Evolutionary conservation across 2,113 vertebrate genomes (phyloP).

Genomic region (Aspidoscelis tigris): DNA sequence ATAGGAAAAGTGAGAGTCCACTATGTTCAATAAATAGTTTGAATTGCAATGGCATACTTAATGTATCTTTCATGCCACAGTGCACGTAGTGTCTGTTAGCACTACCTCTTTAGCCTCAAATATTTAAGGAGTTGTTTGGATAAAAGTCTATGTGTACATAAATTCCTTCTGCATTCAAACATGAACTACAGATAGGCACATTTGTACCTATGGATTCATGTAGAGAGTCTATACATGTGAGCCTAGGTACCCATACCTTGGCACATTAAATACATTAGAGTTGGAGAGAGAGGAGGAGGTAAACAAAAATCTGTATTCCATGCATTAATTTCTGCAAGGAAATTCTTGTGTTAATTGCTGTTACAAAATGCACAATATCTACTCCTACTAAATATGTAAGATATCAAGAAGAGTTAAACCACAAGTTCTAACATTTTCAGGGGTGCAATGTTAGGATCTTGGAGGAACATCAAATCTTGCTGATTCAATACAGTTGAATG

Average conservation of each 20-base stretch:
- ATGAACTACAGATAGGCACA: too few relatives aligned
- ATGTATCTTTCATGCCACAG: too few relatives aligned
- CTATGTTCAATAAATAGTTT: background rate
- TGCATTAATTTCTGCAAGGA: background rate
- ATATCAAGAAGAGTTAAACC: background rate
- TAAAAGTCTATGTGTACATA: background rate
- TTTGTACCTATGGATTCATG: too few relatives aligned
- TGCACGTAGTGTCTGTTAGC: background rate
- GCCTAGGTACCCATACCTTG: too few relatives aligned
- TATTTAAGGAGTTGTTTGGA: background rate
- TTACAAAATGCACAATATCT: background rate
- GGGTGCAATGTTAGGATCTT: background rate
- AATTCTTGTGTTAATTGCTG: background rate
- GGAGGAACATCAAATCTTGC: background rate
- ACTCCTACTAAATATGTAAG: rapidly evolving
- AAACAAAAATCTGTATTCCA: too few relatives aligned
- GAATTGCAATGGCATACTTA: background rate
- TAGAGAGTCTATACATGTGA: too few relatives aligned
- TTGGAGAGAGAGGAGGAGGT: too few relatives aligned
- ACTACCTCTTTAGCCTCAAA: background rate
- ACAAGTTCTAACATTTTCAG: rapidly evolving
- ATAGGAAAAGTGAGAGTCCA: rapidly evolving
- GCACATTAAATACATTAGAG: too few relatives aligned
- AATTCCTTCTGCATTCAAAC: background rate
- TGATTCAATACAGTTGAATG: background rate